Base-by-base conservation (phyloP, 1,140 invertebrate genomes). In the Acromyrmex echinatior region DNA sequence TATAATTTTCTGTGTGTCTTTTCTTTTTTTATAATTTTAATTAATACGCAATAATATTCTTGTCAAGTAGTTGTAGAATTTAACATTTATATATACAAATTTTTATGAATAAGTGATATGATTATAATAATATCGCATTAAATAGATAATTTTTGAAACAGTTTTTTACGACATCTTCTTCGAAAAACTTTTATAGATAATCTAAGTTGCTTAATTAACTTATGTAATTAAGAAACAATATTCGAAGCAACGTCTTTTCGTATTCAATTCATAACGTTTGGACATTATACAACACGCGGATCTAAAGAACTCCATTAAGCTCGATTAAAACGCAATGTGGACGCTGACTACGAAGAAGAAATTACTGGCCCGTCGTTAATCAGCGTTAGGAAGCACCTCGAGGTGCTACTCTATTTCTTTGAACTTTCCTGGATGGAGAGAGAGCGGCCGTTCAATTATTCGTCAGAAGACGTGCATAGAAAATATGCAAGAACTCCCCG, bases 401-500 rank as follows among this genome's bases (percentile, higher is more conserved):
- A 31, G 49, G 65, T 70, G 63, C 63, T 81, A 81, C 78, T 66
- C 77, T 66, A 78, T 78, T 80, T 70, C 49, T 81, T 81, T 81
- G 78, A 81, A 81, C 78, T 81, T 81, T 70, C 65, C 45, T 28
- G 76, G 51, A 53, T 68, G 7, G 63, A 6, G 4, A 70, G 25
- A 21, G 73, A n/a, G 9, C 14, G 45, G 56, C 3, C 28, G 21
- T 45, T 82, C 62, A 66, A 76, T 76, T 84, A 85, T 74, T 74
- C 51, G 81, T 62, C 71, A 62, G 63, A 53, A 87, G 86, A 77
- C 80, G 71, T 74, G 76, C 79, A 66, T 84, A 78, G 80, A 77
- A 87, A 66, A 76, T 63, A 84, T 60, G 71, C 80, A 80, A 82
- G 56, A 87, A 84, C 78, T 35, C 49, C 51, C 14, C 28, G n/a